These are phyloP conservation scores for Drosophila repletoides DNA, from an alignment of 1,140 invertebrate species.

Conservation along the genomic window DNA sequence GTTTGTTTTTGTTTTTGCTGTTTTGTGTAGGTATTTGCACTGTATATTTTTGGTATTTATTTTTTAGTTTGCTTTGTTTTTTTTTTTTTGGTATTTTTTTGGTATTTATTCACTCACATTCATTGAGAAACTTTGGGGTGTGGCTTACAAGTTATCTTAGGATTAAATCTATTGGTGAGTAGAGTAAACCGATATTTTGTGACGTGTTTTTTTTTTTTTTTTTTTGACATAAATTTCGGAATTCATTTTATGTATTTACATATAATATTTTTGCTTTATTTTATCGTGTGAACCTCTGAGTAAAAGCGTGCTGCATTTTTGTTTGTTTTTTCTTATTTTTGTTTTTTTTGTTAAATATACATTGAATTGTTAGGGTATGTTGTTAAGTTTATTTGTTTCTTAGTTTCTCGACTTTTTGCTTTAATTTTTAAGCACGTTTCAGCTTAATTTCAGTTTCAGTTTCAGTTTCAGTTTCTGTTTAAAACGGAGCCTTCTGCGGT, in stretches of 20 bases:
- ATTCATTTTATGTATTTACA: slow-evolving; percentile 53
- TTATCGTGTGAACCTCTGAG: slow-evolving; percentile 29
- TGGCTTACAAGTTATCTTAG: slow-evolving; percentile 28
- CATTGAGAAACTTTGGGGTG: not conserved
- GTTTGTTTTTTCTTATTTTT: too few species aligned
- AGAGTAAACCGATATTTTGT: not conserved
- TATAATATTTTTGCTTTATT: slow-evolving; percentile 18
- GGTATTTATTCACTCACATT: slow-evolving; percentile 11
- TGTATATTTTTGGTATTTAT: slow-evolving; percentile 21
- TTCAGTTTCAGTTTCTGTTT: slow-evolving; percentile 18
- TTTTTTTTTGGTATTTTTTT: not conserved
- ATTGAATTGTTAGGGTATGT: slow-evolving; percentile 28
- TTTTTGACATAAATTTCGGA: slow-evolving; percentile 11
- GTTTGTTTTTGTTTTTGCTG: slow-evolving; percentile 33
- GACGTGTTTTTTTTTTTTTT: slow-evolving; percentile 5
- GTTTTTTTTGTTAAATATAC: slow-evolving; percentile 36
- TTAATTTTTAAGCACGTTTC: slow-evolving; percentile 23
- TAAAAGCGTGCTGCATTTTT: slow-evolving; percentile 66
- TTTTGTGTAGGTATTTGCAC: too few species aligned
- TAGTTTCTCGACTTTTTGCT: not conserved
- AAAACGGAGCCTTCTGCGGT: slow-evolving; percentile 86
- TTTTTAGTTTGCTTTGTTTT: slow-evolving; percentile 4
- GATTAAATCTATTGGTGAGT: slow-evolving; percentile 1
- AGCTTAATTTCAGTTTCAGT: slow-evolving; percentile 21
- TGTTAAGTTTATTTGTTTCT: slow-evolving; percentile 8